Base-by-base conservation (phyloP, 2,113 vertebrate genomes). In the Acanthisitta chloris region DNA sequence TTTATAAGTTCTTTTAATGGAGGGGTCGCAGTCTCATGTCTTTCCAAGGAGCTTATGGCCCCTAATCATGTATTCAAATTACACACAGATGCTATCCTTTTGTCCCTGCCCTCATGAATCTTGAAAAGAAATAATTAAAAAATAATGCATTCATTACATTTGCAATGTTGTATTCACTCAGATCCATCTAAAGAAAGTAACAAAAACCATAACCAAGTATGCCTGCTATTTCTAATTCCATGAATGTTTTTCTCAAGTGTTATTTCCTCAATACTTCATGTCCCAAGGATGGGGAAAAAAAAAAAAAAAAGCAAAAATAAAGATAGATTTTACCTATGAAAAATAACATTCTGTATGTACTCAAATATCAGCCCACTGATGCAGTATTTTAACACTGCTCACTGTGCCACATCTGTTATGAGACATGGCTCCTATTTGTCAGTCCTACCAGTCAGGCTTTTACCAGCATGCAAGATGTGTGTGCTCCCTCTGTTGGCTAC, bases 401-500 rank as follows among this genome's bases (percentile, higher is more conserved):
- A 79, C 45, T 79, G 24, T 43, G 45, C 21, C 61, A 48, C 38
- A 79, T 71, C 43, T 90, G 40, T 65, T 65, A 20, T 2, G 55
- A 83, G 52, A 72, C 16, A 49, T 52, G 58, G 72, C 36, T 88
- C 43, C 76, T 71, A 6, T 19, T 11, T 83, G 57, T 91, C 88
- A 76, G 57, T 77, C 82, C 33, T 87, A 38, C 16, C 36, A 73
- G 28, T 10, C 73, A 81, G 49, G 28, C 61, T 94, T 40, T 31
- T 51, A 77, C n/a, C 33, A 51, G 51, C 42, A 55, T 9, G 26
- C 12, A 58, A 72, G 46, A 80, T 67, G 70, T 74, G 78, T 96
- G 89, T 96, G 82, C 92, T 95, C 90, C 86, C 88, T 92, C 67
- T 96, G 31, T 92, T 81, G 80, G 72, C 54, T 87, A 34, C 43